These are phyloP conservation scores for Altica lythri DNA, from an alignment of 2,888 invertebrate genomes.

Conservation along the genomic window DNA sequence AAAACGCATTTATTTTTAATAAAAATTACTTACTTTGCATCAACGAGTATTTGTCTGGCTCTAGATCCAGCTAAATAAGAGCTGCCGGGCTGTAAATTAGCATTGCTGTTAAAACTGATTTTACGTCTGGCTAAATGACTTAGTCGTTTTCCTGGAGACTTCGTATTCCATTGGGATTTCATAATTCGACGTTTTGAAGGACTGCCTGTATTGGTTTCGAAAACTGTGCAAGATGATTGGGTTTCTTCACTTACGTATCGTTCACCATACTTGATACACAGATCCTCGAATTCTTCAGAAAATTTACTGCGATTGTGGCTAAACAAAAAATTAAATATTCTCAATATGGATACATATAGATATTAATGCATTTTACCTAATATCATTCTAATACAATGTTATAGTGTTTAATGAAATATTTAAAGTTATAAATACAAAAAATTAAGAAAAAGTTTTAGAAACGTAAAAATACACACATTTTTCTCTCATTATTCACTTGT, in stretches of 20 bases:
- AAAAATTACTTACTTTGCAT: slow-evolving; percentile 63
- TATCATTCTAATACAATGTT: too few relatives aligned
- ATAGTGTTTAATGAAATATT: too few relatives aligned
- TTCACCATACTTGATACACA: slow-evolving; percentile 69
- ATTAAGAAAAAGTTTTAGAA: too few relatives aligned
- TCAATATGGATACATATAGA: too few relatives aligned
- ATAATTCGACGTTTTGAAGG: slow-evolving; percentile 65
- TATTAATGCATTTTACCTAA: too few relatives aligned
- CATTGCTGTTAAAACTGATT: slow-evolving; percentile 77
- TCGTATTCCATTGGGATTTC: slow-evolving; percentile 55
- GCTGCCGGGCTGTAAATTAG: slow-evolving; percentile 61
- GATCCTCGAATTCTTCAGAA: slow-evolving; percentile 72
- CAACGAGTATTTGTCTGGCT: slow-evolving; percentile 65
- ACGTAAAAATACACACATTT: too few relatives aligned
- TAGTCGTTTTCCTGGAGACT: slow-evolving; percentile 77
- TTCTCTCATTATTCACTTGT: too few relatives aligned
- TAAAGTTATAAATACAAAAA: too few relatives aligned
- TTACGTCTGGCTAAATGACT: slow-evolving; percentile 78
- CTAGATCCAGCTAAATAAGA: slow-evolving; percentile 55
- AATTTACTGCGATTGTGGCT: slow-evolving; percentile 73
- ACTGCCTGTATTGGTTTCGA: slow-evolving; percentile 66
- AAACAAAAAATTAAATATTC: too few relatives aligned
- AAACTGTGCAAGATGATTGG: slow-evolving; percentile 67
- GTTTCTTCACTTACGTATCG: slow-evolving; percentile 78
- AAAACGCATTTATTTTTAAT: not conserved